Evolutionary conservation across 2,797 vertebrate species (phyloP), one percentile per base, ranked within the genome.

Genomic region (Cirrhinus molitorella): DNA sequence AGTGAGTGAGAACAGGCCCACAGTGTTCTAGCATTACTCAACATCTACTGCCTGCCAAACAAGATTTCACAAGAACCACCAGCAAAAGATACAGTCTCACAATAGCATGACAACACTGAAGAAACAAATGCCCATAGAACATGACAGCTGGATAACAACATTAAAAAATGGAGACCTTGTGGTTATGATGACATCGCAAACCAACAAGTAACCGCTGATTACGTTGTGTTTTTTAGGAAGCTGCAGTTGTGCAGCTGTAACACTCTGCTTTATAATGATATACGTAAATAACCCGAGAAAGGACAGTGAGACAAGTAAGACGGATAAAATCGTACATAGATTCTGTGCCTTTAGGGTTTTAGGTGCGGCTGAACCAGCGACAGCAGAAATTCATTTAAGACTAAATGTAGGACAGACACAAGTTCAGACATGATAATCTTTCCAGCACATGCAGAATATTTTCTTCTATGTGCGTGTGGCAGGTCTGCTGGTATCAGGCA

Each of bases 341-440:
- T 82, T 82, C 11, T 53, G 34, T 66, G 71, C 71, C 61, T 82
- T 53, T 23, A 75, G 80, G 80, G 45, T 55, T 66, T 75, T 78
- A 51, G 61, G 76, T 49, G 59, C 4, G 43, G 34, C 47, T 31
- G 23, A 82, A 55, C 34, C 14, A 65, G 19, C 21, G 2, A 75
- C 71, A 82, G 43, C 31, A 82, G 59, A 75, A 82, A 74, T 66
- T 75, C n/a, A 82, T 75, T 82, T 66, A 82, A 28, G 11, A 25
- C 80, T 66, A 55, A 75, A 82, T 8, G 6, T n/a, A 66, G 31
- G 31, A 65, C 28, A 81, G 16, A 37, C 9, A 74, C 80, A 75
- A 74, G 80, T 66, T 66, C 45, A 65, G 57, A 63, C 80, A 75
- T 0, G 59, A 57, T 28, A 3, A 67, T 37, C 23, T 67, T 25